A percentile compares a stretch with the other conserved stretches of the same genome.
Conservation (phyloP, 2,797 vertebrate species). For the Halcyon badia region DNA sequence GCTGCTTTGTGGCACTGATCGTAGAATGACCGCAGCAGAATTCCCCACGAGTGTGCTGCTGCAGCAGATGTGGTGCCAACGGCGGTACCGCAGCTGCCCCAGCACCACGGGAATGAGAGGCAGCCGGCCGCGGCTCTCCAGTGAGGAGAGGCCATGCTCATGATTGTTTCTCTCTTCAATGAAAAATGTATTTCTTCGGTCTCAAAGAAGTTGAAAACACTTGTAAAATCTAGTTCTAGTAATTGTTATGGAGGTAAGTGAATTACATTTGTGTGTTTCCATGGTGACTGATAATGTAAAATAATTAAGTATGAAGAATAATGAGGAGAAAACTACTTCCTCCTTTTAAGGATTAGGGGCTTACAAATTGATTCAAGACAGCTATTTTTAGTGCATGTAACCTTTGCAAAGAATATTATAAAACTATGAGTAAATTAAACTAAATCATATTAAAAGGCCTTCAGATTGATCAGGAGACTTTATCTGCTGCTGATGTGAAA, state of each 20-base stretch:
- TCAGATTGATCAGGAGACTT: constrained; percentile 49
- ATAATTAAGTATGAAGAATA: constrained; percentile 81
- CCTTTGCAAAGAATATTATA: constrained; percentile 66
- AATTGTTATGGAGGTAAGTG: constrained; percentile 60
- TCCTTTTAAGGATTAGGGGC: constrained; percentile 79
- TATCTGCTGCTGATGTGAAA: constrained; percentile 49
- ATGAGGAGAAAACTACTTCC: constrained; percentile 81
- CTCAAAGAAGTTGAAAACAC: constrained; percentile 63
- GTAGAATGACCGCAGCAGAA: neutral
- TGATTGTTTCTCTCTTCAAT: neutral
- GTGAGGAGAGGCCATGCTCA: neutral
- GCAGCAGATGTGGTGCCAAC: neutral
- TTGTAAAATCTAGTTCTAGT: constrained; percentile 66
- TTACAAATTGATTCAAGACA: constrained; percentile 75
- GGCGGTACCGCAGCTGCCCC: neutral
- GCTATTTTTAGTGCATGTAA: constrained; percentile 74
- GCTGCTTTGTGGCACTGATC: neutral
- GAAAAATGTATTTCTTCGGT: constrained; percentile 43
- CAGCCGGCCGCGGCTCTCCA: neutral
- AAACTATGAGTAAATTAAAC: constrained; percentile 66
- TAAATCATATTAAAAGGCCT: constrained; percentile 63
- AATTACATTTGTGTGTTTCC: constrained; percentile 77
- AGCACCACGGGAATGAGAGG: neutral
- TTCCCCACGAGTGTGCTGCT: neutral
- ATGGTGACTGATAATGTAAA: constrained; percentile 79